A percentile compares a stretch with the other conserved stretches of the same genome.
These are phyloP conservation scores for Falco concolor DNA, from an alignment of 2,797 vertebrate genomes.

Conservation along the genomic window DNA sequence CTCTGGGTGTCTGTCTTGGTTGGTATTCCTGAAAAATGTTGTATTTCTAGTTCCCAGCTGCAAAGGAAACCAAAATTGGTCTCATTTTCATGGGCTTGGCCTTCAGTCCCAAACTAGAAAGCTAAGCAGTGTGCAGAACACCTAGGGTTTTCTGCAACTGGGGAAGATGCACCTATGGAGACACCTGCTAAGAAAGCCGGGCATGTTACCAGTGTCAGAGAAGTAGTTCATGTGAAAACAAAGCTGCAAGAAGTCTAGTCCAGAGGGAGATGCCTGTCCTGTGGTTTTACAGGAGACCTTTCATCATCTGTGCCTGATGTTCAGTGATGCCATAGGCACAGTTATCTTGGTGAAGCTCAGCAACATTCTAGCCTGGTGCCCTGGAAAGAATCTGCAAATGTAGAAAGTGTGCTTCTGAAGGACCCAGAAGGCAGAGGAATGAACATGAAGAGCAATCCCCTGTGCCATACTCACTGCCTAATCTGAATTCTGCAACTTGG, in stretches of 20 bases:
- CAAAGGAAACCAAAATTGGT: not conserved
- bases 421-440: not conserved
- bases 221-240: not conserved
- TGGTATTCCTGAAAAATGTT: not conserved
- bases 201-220: not conserved
- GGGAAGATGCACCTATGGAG: fast-evolving
- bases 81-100: not conserved
- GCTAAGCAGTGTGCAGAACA: not conserved
- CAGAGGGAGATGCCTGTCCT: not conserved
- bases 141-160: not conserved
- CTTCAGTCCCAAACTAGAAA: not conserved
- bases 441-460: not conserved
- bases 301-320: not conserved
- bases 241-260: not conserved
- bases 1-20: not conserved
- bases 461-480: not conserved
- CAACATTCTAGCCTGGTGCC: not conserved
- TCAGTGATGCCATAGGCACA: not conserved
- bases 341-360: not conserved
- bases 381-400: not conserved
- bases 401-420: not conserved
- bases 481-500: not conserved
- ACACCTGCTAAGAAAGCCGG: not conserved
- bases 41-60: not conserved
- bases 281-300: not conserved